Base-by-base conservation (phyloP, 1,140 invertebrate species). In the Drosophila yakuba region DNA sequence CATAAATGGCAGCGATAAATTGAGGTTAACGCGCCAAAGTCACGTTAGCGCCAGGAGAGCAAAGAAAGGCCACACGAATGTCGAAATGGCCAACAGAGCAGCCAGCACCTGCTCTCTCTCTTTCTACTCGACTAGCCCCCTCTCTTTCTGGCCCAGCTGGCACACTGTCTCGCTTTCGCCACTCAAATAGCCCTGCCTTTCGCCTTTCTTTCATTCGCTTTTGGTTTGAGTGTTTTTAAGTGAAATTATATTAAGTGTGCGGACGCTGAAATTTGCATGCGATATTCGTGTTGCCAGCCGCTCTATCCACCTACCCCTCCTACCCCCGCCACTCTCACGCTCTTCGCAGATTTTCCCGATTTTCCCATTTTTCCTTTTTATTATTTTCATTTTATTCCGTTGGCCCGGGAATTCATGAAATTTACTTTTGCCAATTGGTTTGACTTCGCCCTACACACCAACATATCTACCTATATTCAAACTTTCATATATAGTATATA, bases 211-310 rank as follows among this genome's bases (percentile, higher is more conserved):
- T 43, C 17, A 14, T 20, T 28, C 25, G 14, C 15, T 20, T 8
- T 25, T 51, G 52, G 50, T 36, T 32, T 59, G 61, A 58, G 63
- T 60, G 62, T 59, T 77, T 82, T 86, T 88, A 88, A 88, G 83
- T 86, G 83, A 86, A 86, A 88, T 86, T 86, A 86, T 88, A 86
- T 88, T 88, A 88, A 88, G 83, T 86, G 79, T 79, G 83, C 79
- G 83, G 83, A 82, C 83, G 71, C 32, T 88, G 63, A 68, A 86
- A 86, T 86, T 86, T 86, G 83, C 83, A 86, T 86, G 84, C 79
- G 66, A 86, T 86, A 82, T 85, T 80, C 73, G 59, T 80, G 77
- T 61, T 80, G 60, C 58, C 68, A 62, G 23, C 36, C 67, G 67
- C 60, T 41, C n/a, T 44, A 15, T 54, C 41, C 41, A 17, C 17